phyloP scores from a whole-genome alignment of 1,140 invertebrate genomes.

The Coptotermes formosanus region DNA sequence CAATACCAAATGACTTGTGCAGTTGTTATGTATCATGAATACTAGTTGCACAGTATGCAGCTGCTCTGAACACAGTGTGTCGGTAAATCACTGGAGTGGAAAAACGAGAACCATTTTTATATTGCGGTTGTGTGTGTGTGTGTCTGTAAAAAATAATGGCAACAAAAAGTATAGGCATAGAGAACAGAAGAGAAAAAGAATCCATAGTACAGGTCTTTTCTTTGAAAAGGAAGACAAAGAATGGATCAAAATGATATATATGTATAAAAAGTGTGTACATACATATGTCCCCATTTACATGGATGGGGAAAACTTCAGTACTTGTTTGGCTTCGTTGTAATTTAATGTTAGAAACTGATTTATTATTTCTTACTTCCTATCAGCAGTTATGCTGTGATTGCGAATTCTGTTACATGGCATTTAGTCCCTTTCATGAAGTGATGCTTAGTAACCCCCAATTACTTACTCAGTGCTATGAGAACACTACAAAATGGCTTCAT shows the following conservation, averaged over 20 bases:
- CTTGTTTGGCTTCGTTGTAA: not conserved
- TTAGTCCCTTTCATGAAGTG: not conserved
- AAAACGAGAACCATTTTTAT: not conserved
- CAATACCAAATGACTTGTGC: no score
- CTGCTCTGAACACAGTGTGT: not conserved
- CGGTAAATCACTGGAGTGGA: not conserved
- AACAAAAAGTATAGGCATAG: not conserved
- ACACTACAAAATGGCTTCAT: no score
- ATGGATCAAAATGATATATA: not conserved
- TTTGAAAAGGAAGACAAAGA: conserved; percentile 10
- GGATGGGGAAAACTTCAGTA: not conserved
- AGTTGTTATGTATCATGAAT: no score
- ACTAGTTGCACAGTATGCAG: not conserved
- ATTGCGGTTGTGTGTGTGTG: not conserved
- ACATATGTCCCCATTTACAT: not conserved
- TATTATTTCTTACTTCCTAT: not conserved
- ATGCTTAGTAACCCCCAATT: not conserved
- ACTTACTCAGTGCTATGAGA: no score
- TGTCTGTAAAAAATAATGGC: not conserved
- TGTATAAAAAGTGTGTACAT: not conserved
- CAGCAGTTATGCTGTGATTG: not conserved
- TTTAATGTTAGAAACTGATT: conserved; percentile 1
- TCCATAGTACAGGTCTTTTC: not conserved
- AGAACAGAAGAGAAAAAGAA: not conserved
- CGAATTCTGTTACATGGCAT: not conserved